Evolutionary conservation across 2,888 invertebrate genomes (phyloP).

Genomic region (Plemyria rubiginata): DNA sequence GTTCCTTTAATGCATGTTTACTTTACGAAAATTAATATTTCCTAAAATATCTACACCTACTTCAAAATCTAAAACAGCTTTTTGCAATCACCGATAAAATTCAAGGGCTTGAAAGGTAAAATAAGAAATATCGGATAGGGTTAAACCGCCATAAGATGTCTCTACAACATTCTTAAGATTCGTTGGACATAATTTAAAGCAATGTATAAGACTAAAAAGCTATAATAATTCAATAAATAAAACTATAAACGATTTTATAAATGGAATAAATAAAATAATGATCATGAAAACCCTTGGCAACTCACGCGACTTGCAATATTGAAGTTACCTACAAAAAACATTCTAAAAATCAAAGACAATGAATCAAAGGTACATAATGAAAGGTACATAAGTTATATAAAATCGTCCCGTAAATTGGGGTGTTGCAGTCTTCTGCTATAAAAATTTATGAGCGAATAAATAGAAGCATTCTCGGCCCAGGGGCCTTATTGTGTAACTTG

Average conservation of each 20-base stretch:
- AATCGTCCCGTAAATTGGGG: not conserved
- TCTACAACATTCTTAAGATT: too few relatives aligned
- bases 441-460: conserved; percentile 8
- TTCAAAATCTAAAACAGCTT: not conserved
- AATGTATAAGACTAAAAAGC: too few relatives aligned
- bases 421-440: not conserved
- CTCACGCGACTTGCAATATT: too few relatives aligned
- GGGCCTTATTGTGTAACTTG: too few relatives aligned
- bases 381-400: not conserved
- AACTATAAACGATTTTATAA: not conserved
- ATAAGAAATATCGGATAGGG: too few relatives aligned
- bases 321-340: too few relatives aligned
- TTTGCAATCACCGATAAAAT: not conserved
- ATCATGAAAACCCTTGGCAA: not conserved
- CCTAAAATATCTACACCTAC: not conserved
- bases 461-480: conserved; percentile 16
- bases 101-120: too few relatives aligned
- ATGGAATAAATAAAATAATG: not conserved
- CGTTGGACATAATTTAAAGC: too few relatives aligned
- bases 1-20: not conserved
- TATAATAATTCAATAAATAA: not conserved
- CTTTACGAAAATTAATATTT: not conserved
- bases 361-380: not conserved
- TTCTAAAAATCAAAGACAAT: too few relatives aligned
- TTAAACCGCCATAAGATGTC: too few relatives aligned